Base-by-base conservation (phyloP, 2,797 vertebrate species). In the Thamnophis elegans region DNA sequence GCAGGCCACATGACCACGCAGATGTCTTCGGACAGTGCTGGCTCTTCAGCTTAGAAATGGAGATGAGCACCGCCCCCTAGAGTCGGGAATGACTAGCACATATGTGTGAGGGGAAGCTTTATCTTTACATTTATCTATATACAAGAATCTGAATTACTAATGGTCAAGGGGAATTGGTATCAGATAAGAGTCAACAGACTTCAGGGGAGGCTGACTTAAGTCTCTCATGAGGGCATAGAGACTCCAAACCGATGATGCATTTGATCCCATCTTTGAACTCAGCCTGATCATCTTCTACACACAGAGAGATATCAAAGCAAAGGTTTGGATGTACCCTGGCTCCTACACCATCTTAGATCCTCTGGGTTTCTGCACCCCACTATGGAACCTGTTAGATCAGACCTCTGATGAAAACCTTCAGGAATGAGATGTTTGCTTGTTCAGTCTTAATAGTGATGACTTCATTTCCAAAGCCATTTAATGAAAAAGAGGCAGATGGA, bases 351-450 rank as follows among this genome's bases (percentile, higher is more conserved):
- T 28, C 16, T 86, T 86, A n/a, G 51, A n/a, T 7, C 12, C 54
- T n/a, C n/a, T 55, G 8, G 32, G 22, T 54, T 91, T 51, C 65
- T 10, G 5, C 60, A 91, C 16, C n/a, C 12, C 26, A 62, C 62
- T 62, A 82, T 25, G 86, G 88, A 10, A 88, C 32, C 22, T 47
- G 10, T 36, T 47, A 53, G 25, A 60, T 47, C 68, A 93, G 47
- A 16, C 90, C 12, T 89, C 0, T 1, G 73, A 93, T 91, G 90
- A 0, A 92, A 62, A 94, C 53, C 58, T 53, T 25, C 1, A 86
- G 94, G 94, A 91, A 93, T 51, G 0, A 12, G 25, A 88, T 51
- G 58, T 95, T 90, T 93, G 53, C 42, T 60, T 92, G 25, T 90
- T 88, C n/a, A 28, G 20, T 87, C 73, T 88, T 91, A 93, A 53